Evolutionary conservation across 2,888 invertebrate genomes (phyloP).

Genomic region (Nymphalis urticae): DNA sequence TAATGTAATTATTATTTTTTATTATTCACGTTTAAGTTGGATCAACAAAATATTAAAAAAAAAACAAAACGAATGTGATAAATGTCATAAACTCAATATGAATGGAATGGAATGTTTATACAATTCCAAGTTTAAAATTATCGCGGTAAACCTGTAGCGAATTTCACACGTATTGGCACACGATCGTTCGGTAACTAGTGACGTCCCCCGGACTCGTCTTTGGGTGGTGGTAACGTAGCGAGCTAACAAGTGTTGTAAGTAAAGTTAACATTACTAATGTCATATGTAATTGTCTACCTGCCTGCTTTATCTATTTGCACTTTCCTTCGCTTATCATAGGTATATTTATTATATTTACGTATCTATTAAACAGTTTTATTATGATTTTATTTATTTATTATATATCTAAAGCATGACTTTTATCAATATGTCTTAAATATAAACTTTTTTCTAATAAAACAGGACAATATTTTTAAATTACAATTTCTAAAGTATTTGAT

Average conservation of each 20-base stretch:
- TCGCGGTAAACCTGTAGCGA: slow-evolving; percentile 44
- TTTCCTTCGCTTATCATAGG: slow-evolving; percentile 26
- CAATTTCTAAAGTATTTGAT: too few species aligned
- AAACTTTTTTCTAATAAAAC: too few species aligned
- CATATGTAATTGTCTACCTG: slow-evolving; percentile 40
- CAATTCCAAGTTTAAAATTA: not conserved
- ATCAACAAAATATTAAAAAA: too few species aligned
- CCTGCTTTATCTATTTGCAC: slow-evolving; percentile 38
- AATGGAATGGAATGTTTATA: not conserved
- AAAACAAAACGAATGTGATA: too few species aligned
- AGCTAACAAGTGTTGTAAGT: slow-evolving; percentile 74
- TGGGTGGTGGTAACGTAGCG: slow-evolving; percentile 74
- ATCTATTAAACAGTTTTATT: too few species aligned
- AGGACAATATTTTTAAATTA: too few species aligned
- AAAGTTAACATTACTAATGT: slow-evolving; percentile 74
- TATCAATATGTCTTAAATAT: too few species aligned
- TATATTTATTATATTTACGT: not conserved
- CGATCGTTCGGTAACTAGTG: slow-evolving; percentile 48
- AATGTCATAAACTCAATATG: too few species aligned
- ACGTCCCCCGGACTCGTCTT: slow-evolving; percentile 53
- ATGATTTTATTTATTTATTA: too few species aligned
- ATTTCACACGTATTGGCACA: slow-evolving; percentile 46
- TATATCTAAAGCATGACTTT: too few species aligned
- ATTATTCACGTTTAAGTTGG: not conserved
- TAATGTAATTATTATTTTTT: too few species aligned